These are phyloP conservation scores for Hippocampus barbouri DNA, from an alignment of 2,113 vertebrate genomes.

Conservation along the genomic window DNA sequence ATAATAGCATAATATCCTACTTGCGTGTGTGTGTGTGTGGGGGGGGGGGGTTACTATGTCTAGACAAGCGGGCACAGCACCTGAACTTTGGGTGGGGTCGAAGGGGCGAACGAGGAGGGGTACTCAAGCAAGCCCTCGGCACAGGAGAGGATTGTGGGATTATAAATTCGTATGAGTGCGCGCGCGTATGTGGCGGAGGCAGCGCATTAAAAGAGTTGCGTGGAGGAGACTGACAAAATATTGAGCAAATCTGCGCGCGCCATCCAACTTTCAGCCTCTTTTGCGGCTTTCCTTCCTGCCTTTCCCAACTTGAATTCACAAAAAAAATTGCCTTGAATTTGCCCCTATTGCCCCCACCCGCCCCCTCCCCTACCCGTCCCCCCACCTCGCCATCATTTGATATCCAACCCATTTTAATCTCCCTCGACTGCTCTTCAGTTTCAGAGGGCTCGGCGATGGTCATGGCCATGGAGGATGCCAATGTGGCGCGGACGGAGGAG, in stretches of 20 bases:
- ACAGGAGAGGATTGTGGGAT: conserved; percentile 65
- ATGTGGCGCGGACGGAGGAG: conserved; percentile 53
- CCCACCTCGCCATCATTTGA: conserved; percentile 15
- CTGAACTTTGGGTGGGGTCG: conserved; percentile 32
- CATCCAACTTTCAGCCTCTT: conserved; percentile 20
- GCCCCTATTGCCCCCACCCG: not conserved
- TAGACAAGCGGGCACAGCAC: conserved; percentile 23
- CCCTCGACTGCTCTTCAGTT: conserved; percentile 33
- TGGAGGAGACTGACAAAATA: conserved; percentile 37
- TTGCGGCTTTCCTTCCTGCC: conserved; percentile 11
- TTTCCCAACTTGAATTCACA: conserved; percentile 13
- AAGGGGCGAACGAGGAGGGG: conserved; percentile 35
- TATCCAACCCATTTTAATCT: conserved; percentile 41
- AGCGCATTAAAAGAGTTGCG: conserved; percentile 57
- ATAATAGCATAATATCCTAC: conserved; percentile 39
- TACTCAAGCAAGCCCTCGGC: conserved; percentile 38
- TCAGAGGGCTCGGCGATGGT: conserved; percentile 55
- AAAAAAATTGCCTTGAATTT: not conserved
- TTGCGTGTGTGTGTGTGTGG: conserved; percentile 14
- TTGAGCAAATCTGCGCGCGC: conserved; percentile 57
- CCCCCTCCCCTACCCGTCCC: too few species aligned
- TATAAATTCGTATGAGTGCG: conserved; percentile 49
- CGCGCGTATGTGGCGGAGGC: conserved; percentile 2
- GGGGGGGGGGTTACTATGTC: conserved; percentile 6
- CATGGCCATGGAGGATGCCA: conserved; percentile 63